Percentiles rank a stretch among this genome's conserved stretches.
These are phyloP conservation scores for Tuta absoluta DNA, from an alignment of 2,888 invertebrate genomes.

Conservation along the genomic window DNA sequence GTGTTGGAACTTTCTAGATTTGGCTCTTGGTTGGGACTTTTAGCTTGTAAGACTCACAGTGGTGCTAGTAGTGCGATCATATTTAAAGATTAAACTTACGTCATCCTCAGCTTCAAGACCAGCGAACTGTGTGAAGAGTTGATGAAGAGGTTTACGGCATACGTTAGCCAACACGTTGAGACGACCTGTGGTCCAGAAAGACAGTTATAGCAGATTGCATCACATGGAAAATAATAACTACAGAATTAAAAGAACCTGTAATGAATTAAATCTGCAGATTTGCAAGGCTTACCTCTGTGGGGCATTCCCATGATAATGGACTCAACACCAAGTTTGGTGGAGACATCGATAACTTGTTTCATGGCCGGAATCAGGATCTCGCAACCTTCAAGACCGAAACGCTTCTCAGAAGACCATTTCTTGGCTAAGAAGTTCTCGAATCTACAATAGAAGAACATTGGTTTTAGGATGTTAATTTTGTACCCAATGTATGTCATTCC, in stretches of 20 bases:
- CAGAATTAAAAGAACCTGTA: too few relatives aligned
- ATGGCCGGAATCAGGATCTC: constrained; percentile 99
- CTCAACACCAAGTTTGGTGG: constrained; percentile 97
- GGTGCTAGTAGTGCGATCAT: too few relatives aligned
- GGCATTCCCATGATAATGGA: constrained; percentile 98
- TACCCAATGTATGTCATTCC: not conserved
- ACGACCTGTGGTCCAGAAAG: constrained; percentile 77
- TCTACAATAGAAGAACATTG: constrained; percentile 67
- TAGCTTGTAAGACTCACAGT: too few relatives aligned
- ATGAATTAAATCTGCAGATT: not conserved
- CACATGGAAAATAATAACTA: too few relatives aligned
- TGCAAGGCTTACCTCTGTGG: constrained; percentile 81
- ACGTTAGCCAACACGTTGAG: constrained; percentile 95
- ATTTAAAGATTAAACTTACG: constrained; percentile 80
- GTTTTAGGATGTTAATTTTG: not conserved
- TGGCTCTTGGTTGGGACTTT: too few relatives aligned
- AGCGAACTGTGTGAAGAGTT: constrained; percentile 95
- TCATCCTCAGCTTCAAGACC: constrained; percentile 95
- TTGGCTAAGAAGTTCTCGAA: constrained; percentile 99
- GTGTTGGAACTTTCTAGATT: too few relatives aligned
- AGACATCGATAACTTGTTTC: constrained; percentile 98
- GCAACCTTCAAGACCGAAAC: constrained; percentile 99
- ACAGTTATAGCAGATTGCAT: not conserved
- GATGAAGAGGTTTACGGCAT: constrained; percentile 93
- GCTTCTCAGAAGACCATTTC: constrained; percentile 99